A percentile compares a stretch with the other conserved stretches of the same genome.
These are phyloP conservation scores for Parasteatoda lunata DNA, from an alignment of 2,888 invertebrate genomes.

Conservation along the genomic window DNA sequence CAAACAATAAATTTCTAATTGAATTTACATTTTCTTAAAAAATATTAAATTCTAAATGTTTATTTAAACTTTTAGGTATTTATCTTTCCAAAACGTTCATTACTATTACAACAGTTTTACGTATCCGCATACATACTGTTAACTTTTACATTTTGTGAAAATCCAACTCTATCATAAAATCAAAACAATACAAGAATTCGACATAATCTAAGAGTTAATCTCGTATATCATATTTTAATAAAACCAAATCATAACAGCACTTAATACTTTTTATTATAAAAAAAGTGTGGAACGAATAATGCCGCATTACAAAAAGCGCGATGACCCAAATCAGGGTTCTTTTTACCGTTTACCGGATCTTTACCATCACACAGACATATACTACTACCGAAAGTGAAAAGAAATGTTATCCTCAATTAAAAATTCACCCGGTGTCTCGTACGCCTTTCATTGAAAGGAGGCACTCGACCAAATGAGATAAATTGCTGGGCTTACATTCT, in stretches of 20 bases:
- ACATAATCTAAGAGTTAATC: no score
- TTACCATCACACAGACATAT: background rate
- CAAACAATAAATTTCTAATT: no score
- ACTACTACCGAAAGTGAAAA: background rate
- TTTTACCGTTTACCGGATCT: constrained; percentile 21
- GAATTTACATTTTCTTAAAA: no score
- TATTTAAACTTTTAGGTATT: no score
- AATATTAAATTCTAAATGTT: no score
- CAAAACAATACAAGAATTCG: no score
- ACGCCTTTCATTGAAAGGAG: constrained; percentile 19
- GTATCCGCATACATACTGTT: no score
- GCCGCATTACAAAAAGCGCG: background rate
- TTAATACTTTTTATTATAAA: constrained; percentile 1
- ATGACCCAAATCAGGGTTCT: constrained; percentile 11
- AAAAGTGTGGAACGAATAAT: background rate
- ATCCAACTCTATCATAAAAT: no score
- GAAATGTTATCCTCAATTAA: constrained; percentile 12
- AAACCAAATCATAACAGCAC: background rate
- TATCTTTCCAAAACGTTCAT: no score
- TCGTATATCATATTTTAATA: background rate
- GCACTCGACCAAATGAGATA: constrained; percentile 20
- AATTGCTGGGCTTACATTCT: background rate
- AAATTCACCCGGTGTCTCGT: background rate
- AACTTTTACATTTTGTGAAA: no score
- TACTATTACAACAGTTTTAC: no score